Percentiles rank a stretch among this genome's conserved stretches.
Conservation (phyloP, 2,797 vertebrate species). For the Melanotaenia pygmaea region DNA sequence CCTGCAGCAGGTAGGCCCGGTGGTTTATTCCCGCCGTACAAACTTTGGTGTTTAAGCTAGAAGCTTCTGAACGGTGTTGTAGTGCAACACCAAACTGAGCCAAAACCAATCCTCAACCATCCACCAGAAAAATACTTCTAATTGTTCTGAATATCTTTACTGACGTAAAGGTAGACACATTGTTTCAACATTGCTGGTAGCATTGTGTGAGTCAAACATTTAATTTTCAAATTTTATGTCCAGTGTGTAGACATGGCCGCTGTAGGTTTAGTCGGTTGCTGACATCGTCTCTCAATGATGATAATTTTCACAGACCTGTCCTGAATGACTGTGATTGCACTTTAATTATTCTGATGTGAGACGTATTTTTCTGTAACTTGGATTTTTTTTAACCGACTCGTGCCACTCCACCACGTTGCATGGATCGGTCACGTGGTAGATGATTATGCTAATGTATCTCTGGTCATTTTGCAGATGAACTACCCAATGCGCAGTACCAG, state of each 20-base stretch:
- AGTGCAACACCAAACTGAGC: fast-evolving
- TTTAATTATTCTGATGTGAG: constrained; percentile 76
- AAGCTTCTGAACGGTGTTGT: fast-evolving
- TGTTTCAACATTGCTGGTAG: fast-evolving
- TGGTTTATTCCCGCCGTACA: fast-evolving
- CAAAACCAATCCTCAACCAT: constrained; percentile 61
- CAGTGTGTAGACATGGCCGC: not conserved
- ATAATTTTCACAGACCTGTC: constrained; percentile 86
- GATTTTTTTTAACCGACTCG: fast-evolving
- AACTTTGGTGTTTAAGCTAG: fast-evolving
- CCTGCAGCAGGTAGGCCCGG: fast-evolving
- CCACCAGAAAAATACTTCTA: fast-evolving
- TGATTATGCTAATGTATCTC: not conserved
- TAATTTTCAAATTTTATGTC: not conserved
- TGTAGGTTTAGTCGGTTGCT: fast-evolving
- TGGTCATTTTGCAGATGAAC: not conserved
- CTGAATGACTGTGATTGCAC: constrained; percentile 84
- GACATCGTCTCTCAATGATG: constrained; percentile 79
- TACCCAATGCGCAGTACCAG: not conserved
- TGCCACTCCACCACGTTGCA: fast-evolving
- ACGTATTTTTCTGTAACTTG: not conserved
- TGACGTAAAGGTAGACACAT: fast-evolving
- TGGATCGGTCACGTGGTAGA: constrained; percentile 45
- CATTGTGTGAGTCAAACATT: not conserved
- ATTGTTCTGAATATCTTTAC: fast-evolving